Base-by-base conservation (phyloP, 2,113 vertebrate genomes). In the Anolis sagrei region DNA sequence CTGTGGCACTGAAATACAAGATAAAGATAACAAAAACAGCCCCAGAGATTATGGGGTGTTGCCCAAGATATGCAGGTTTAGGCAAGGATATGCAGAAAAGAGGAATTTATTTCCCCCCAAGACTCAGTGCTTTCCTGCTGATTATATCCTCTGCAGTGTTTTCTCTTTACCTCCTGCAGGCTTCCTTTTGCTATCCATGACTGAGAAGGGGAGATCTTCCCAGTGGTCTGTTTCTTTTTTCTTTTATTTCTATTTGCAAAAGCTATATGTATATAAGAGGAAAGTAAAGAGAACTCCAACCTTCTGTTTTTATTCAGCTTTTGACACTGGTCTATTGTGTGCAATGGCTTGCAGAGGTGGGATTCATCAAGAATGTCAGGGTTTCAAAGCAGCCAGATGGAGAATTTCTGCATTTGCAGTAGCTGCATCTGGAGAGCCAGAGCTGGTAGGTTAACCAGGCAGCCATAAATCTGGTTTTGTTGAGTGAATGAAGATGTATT, bases 231-330 rank as follows among this genome's bases (percentile, higher is more conserved):
- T 78, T 93, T 94, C 92, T 89, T 86, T 91, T 84, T 83, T 73
- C n/a, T n/a, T 88, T 82, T 95, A 93, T 90, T 90, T 90, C 87
- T 89, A 82, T 78, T 89, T 76, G 81, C 79, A 90, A 88, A 81
- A 86, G 84, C 64, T 82, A 19, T 0, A 58, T 48, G 90, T 90
- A 86, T 82, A 70, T 0, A 54, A 89, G 79, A 81, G 90, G 92
- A 74, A 0, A 0, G 68, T 0, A 1, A 89, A 32, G 87, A 88
- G 90, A 90, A 68, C 87, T 88, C 89, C 89, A 86, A 76, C 49
- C 61, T 86, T 66, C 5, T 0, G 66, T 83, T 84, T 1, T 1
- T 91, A 10, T 80, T 18, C 58, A 70, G 25, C 32, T 51, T 54
- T 81, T 83, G 81, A 66, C 76, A 72, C 58, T 66, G 68, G 76